Base-by-base conservation (phyloP, 2,113 vertebrate genomes). In the Ibidorhyncha struthersii region DNA sequence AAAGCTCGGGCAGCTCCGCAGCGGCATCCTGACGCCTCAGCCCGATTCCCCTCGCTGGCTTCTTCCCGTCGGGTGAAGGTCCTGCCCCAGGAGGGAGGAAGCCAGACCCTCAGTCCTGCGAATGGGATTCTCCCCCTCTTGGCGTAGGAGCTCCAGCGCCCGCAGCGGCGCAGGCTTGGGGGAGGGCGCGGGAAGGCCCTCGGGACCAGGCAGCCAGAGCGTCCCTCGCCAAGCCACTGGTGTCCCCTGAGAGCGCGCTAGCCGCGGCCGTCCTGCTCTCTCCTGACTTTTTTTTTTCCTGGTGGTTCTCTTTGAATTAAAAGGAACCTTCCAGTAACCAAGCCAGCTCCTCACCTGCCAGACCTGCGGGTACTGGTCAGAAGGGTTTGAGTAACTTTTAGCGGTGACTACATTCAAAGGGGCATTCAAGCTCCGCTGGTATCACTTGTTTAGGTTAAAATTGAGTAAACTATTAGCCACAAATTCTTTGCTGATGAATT, bases 141-240 rank as follows among this genome's bases (percentile, higher is more conserved):
- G 8, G 7, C 38, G n/a, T 8, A 21, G 3, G 13, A 32, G 27
- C 59, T 55, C 7, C 30, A 56, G 9, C 21, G 36, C 23, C 32
- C 20, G 17, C 47, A 50, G 53, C 0, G 2, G 2, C 12, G 23
- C n/a, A 69, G 17, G 12, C 34, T 5, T 4, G 5, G 23, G 17
- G 2, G 4, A 32, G 22, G 50, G 9, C 0, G 1, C 25, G 21
- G 2, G 6, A 13, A 47, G n/a, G 26, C 7, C 23, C 62, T 55
- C 4, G 6, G 32, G 30, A 26, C 21, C 25, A 12, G 0, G 1
- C 12, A 5, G 1, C 41, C 41, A 25, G 8, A 65, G 4, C 6
- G 4, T 32, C 26, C 53, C 81, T 49, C 7, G 15, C 38, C 53
- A 7, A 25, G 29, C 2, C 2, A 3, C 14, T 3, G 2, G 17